phyloP scores from a whole-genome alignment of 1,140 invertebrate genomes.

The Heliconius hermathena region DNA sequence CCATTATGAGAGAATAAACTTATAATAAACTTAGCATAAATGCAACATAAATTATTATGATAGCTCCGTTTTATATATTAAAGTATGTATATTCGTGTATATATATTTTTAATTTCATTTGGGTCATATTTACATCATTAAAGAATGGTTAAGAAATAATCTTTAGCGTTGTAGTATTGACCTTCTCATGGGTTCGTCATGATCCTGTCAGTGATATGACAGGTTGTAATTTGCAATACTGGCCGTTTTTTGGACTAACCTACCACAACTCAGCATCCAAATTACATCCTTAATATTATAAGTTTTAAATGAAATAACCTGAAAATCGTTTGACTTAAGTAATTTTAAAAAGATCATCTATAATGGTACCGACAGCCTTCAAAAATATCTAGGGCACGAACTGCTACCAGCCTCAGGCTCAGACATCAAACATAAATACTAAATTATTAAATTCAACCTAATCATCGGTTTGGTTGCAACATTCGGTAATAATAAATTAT shows the following conservation, averaged over 20 bases:
- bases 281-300: constrained; percentile 50
- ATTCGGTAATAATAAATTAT: constrained; percentile 59
- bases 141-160: constrained; percentile 25
- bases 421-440: constrained; percentile 70
- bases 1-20: too few relatives aligned
- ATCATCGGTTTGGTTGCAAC: constrained; percentile 62
- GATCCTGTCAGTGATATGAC: constrained; percentile 73
- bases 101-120: too few relatives aligned
- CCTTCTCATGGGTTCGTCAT: constrained; percentile 68
- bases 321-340: constrained; percentile 47
- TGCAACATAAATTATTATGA: too few relatives aligned
- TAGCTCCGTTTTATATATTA: too few relatives aligned
- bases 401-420: constrained; percentile 66
- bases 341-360: constrained; percentile 48
- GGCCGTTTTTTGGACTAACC: constrained; percentile 46
- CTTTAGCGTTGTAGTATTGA: constrained; percentile 47
- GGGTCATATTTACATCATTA: not conserved
- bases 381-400: constrained; percentile 78
- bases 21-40: too few relatives aligned
- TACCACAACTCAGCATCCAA: constrained; percentile 44
- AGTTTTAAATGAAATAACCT: constrained; percentile 32
- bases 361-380: constrained; percentile 49
- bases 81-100: too few relatives aligned
- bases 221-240: constrained; percentile 73
- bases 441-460: constrained; percentile 71